Evolutionary conservation across 1,140 invertebrate genomes (phyloP).

Genomic region (Drosophila sechellia): DNA sequence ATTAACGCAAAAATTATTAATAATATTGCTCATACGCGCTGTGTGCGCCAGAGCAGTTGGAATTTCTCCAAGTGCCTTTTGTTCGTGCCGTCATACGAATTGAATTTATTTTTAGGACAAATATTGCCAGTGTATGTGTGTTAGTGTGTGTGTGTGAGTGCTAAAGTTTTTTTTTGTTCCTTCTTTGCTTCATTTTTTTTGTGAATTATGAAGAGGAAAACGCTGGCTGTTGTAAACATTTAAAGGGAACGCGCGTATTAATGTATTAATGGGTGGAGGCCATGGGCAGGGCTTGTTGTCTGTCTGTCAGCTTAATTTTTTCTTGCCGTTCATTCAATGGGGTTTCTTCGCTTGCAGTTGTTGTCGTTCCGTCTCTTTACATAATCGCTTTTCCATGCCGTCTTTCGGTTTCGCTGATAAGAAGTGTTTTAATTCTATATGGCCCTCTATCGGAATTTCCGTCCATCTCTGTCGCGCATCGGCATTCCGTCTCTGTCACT

Average conservation of each 20-base stretch:
- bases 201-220: constrained; percentile 64
- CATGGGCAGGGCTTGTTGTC: constrained; percentile 44
- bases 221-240: constrained; percentile 54
- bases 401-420: constrained; percentile 52
- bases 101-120: constrained; percentile 80
- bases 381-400: constrained; percentile 76
- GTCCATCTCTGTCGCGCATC: constrained; percentile 25
- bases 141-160: constrained; percentile 15
- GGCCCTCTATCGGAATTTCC: constrained; percentile 57
- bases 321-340: constrained; percentile 18
- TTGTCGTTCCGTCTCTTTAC: constrained; percentile 51
- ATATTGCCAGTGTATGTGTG: constrained; percentile 38
- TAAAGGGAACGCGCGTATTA: constrained; percentile 54
- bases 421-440: constrained; percentile 15
- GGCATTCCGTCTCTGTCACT: constrained; percentile 11
- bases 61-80: constrained; percentile 71
- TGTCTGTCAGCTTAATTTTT: constrained; percentile 64
- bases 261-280: constrained; percentile 41
- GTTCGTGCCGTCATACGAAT: constrained; percentile 68
- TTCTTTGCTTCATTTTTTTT: constrained; percentile 12
- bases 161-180: constrained; percentile 21
- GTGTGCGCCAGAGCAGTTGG: constrained; percentile 54
- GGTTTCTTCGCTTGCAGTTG: constrained; percentile 18
- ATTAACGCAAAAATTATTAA: constrained; percentile 54
- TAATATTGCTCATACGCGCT: constrained; percentile 41